Base-by-base conservation (phyloP, 2,797 vertebrate genomes). In the Pelobates cultripes region DNA sequence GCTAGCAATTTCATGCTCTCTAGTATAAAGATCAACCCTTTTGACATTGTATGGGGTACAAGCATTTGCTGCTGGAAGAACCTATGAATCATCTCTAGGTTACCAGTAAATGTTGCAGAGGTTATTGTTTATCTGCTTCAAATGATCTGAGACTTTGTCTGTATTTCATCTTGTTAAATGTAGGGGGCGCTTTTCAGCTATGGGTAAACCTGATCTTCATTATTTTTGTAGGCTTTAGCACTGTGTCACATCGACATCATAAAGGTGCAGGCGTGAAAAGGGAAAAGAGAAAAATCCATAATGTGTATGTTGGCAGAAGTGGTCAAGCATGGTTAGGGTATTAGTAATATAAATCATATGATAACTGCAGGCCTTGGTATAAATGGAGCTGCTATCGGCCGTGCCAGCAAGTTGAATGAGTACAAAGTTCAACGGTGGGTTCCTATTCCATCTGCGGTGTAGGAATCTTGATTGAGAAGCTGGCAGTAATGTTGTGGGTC, bases 111-210 rank as follows among this genome's bases (percentile, higher is more conserved):
- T 28, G 28, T 28, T 28, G 28, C 28, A 28, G 28, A 28, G 28
- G 28, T 28, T 28, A 28, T 28, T 28, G 28, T 28, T 28, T 28
- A 28, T 28, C 28, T 28, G 28, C 28, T 28, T 28, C 28, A 28
- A 28, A 28, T 28, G 28, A 28, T 28, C 28, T 28, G 28, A 28
- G 28, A 28, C 28, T 64, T 64, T 64, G 1, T 43, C 41, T 73
- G 51, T 28, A 10, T 45, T 67, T 68, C 45, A 8, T 10, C 10
- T 8, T 40, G 79, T 81, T 87, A 14, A 79, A 82, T 90, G 87
- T 86, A 90, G 90, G 88, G 89, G 90, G 88, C 88, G 68, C 87
- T 88, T 87, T 43, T 86, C 82, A 88, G 86, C 89, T 88, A 0
- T 28, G 61, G 42, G 82, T 81, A 43, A 67, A 47, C 51, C 5